Conservation (phyloP, 1,140 invertebrate species). For the Aphaenogaster rudis region DNA sequence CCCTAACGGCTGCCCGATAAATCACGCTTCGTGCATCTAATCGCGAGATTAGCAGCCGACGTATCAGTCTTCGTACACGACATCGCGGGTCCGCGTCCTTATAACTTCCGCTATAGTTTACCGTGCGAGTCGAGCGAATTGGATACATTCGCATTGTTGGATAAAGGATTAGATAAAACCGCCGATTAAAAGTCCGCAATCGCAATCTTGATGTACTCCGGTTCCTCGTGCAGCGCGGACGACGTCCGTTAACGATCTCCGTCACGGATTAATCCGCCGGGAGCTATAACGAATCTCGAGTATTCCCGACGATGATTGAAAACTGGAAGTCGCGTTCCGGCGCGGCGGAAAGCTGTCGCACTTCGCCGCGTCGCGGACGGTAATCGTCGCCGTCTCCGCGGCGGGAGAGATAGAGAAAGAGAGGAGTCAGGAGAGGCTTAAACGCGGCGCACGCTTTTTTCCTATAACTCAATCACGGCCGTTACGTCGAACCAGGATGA, state of each 20-base stretch:
- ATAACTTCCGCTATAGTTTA: neutral
- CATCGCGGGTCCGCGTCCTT: neutral
- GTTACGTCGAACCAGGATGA: conserved; percentile 72
- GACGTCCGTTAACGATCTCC: conserved; percentile 45
- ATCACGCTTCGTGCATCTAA: conserved; percentile 40
- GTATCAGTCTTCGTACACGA: neutral
- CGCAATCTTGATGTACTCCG: neutral
- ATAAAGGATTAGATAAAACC: neutral
- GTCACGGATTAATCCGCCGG: conserved; percentile 58
- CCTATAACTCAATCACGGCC: conserved; percentile 70
- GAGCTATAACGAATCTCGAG: conserved; percentile 59
- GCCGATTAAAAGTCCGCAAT: neutral
- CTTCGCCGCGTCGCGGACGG: neutral
- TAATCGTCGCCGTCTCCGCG: conserved; percentile 2
- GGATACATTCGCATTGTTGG: neutral
- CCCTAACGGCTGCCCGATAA: conserved; percentile 42
- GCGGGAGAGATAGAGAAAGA: neutral
- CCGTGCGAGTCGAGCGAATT: neutral
- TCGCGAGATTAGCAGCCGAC: conserved; percentile 24
- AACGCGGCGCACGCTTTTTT: conserved; percentile 60
- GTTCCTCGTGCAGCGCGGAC: neutral
- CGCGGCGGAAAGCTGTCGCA: conserved; percentile 43
- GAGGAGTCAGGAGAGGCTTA: conserved; percentile 21
- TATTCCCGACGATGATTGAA: conserved; percentile 58
- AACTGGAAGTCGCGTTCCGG: conserved; percentile 51